These are phyloP conservation scores for Sebastolobus altivelis DNA, from an alignment of 2,797 vertebrate genomes.

Conservation along the genomic window DNA sequence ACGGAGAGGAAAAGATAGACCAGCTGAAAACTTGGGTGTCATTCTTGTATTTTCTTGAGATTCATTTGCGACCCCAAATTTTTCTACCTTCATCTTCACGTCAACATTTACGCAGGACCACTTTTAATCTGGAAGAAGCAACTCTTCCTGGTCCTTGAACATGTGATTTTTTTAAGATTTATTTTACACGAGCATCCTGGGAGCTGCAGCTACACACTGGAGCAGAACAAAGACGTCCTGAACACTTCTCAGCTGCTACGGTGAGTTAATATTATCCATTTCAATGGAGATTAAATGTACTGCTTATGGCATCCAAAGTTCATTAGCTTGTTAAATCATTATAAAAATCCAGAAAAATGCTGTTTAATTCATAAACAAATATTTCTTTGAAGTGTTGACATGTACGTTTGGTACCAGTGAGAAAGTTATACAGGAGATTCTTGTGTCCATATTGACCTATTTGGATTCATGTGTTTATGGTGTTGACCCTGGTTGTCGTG, in stretches of 20 bases:
- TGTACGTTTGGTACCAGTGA: neutral
- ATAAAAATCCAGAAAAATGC: neutral
- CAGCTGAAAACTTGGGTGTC: slow-evolving; percentile 12
- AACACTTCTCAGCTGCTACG: slow-evolving; percentile 31
- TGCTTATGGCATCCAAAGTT: neutral
- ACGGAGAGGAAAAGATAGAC: slow-evolving; percentile 26
- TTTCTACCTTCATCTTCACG: neutral
- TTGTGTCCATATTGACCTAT: slow-evolving; percentile 31
- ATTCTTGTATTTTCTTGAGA: neutral
- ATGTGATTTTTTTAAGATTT: slow-evolving; percentile 43
- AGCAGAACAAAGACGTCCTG: slow-evolving; percentile 14
- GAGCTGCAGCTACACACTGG: slow-evolving; percentile 15
- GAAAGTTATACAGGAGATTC: neutral
- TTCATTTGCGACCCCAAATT: neutral
- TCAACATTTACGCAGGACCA: neutral
- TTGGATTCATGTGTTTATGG: slow-evolving; percentile 56
- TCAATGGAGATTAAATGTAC: neutral
- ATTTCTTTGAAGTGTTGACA: neutral
- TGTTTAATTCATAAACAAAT: neutral
- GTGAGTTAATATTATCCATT: slow-evolving; percentile 47
- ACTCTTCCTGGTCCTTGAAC: slow-evolving; percentile 7
- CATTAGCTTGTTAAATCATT: neutral
- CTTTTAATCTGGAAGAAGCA: slow-evolving; percentile 1
- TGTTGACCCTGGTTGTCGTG: slow-evolving; percentile 64
- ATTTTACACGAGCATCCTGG: slow-evolving; percentile 2